Conservation (phyloP, 2,113 vertebrate species). For the Alces alces region DNA sequence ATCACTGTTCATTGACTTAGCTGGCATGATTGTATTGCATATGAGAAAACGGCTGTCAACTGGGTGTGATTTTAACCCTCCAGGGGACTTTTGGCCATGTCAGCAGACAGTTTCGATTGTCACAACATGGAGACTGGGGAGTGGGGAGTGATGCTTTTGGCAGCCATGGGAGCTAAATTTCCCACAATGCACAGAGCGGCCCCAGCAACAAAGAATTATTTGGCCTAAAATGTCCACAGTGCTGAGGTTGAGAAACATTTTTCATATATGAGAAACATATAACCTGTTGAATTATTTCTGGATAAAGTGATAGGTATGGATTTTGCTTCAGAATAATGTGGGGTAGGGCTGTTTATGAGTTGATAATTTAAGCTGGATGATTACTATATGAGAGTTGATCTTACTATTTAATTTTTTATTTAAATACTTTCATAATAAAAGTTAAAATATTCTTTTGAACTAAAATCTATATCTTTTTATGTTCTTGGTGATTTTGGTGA, state of each 20-base stretch:
- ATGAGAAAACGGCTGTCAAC: neutral
- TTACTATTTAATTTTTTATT: slow-evolving; percentile 5
- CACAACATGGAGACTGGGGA: neutral
- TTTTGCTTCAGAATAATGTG: slow-evolving; percentile 9
- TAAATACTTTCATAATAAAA: neutral
- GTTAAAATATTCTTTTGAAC: neutral
- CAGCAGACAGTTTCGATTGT: neutral
- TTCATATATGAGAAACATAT: neutral
- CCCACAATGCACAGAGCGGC: neutral
- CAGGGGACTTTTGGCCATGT: neutral
- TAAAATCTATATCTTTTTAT: neutral
- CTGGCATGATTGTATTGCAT: neutral
- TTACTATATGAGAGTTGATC: neutral
- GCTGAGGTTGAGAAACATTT: neutral
- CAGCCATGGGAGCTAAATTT: neutral
- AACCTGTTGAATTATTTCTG: neutral
- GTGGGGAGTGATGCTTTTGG: neutral
- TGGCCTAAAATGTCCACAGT: neutral
- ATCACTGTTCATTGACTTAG: neutral
- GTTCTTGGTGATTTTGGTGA: slow-evolving; percentile 16
- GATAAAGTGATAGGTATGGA: slow-evolving; percentile 1
- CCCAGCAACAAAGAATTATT: neutral
- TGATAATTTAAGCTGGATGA: neutral
- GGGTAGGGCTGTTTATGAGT: neutral
- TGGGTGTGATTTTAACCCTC: neutral